These are phyloP conservation scores for Meloidogyne hapla DNA, from an alignment of 1,140 invertebrate species.

Conservation along the genomic window DNA sequence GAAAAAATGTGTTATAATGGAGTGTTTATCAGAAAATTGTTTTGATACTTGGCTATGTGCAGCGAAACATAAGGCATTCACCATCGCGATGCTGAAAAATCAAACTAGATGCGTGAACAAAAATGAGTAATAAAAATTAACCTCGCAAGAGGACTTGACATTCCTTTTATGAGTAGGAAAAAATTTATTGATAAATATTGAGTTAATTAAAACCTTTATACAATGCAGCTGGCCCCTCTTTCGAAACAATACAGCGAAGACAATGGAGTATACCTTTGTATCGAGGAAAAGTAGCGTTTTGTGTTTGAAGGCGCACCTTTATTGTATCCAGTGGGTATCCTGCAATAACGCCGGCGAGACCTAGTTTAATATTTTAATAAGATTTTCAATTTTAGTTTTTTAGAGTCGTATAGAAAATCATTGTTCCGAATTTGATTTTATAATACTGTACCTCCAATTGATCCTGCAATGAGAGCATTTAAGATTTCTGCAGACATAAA, in stretches of 20 bases:
- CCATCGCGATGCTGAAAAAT: conserved; percentile 77
- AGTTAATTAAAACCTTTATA: conserved; percentile 17
- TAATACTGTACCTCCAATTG: not conserved
- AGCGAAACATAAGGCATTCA: conserved; percentile 88
- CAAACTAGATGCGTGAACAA: not conserved
- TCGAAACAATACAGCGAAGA: conserved; percentile 80
- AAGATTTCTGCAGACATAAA: not conserved
- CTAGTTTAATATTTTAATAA: too few species aligned
- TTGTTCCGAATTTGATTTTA: too few species aligned
- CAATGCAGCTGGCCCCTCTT: conserved; percentile 71
- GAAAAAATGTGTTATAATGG: conserved; percentile 69
- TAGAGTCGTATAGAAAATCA: too few species aligned
- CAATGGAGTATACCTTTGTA: conserved; percentile 89
- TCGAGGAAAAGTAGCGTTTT: conserved; percentile 70
- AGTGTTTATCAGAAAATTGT: conserved; percentile 39
- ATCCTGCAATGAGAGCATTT: not conserved
- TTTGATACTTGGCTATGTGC: conserved; percentile 71
- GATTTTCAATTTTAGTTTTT: too few species aligned
- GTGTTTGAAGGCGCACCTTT: conserved; percentile 79
- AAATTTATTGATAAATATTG: conserved; percentile 2
- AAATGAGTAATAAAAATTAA: not conserved
- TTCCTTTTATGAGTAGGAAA: conserved; percentile 69
- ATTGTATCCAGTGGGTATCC: conserved; percentile 86
- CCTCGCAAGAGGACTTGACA: conserved; percentile 73
- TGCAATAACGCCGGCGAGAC: conserved; percentile 81